Evolutionary conservation across 2,113 vertebrate species (phyloP).

Genomic region (Dipodomys ordii): DNA sequence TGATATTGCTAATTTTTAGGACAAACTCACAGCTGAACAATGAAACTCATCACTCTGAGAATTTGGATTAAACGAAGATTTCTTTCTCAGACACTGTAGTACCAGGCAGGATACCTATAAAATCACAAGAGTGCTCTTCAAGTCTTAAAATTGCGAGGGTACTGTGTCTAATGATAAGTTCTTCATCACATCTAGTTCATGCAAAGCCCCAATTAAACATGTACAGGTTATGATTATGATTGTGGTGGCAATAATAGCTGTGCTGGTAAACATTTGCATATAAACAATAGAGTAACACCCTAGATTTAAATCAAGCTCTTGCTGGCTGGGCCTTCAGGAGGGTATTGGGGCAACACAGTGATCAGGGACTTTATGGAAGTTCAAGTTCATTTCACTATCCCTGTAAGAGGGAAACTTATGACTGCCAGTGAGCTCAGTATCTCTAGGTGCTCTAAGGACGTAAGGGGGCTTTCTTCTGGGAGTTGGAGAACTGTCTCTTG

Average conservation of each 20-base stretch:
- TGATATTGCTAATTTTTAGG: background rate
- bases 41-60: background rate
- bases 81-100: background rate
- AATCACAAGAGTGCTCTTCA: conserved; percentile 25
- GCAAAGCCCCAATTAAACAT: conserved; percentile 35
- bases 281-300: conserved; percentile 35
- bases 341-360: too few species aligned
- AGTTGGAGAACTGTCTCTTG: background rate
- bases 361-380: background rate
- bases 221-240: conserved; percentile 48
- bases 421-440: rapidly evolving
- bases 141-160: background rate
- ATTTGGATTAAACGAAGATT: conserved; percentile 12
- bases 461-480: background rate
- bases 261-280: background rate
- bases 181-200: background rate
- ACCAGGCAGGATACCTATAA: conserved; percentile 19
- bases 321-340: background rate
- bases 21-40: background rate
- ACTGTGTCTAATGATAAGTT: background rate
- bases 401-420: background rate
- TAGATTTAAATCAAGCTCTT: conserved; percentile 19
- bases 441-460: background rate
- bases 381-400: background rate
- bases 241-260: background rate